Evolutionary conservation across 2,113 vertebrate genomes (phyloP).

Genomic region (Parus major): DNA sequence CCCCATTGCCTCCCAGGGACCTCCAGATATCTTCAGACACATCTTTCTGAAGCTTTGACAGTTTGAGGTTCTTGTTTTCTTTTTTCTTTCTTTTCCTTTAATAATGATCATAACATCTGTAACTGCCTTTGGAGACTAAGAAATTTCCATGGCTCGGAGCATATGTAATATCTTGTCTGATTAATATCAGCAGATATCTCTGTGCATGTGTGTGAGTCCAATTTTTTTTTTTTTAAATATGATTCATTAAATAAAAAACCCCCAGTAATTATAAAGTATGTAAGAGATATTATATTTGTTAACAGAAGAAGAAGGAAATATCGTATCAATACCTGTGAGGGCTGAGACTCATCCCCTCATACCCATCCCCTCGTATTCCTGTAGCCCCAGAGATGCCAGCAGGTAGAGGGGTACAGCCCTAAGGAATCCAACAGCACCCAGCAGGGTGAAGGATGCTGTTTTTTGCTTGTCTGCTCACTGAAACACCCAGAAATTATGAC

Average conservation of each 20-base stretch:
- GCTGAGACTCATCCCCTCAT: not conserved
- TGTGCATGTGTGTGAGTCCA: not conserved
- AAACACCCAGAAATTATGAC: not conserved
- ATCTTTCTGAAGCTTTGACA: not conserved
- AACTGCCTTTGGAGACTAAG: constrained; percentile 6
- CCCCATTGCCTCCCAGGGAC: not conserved
- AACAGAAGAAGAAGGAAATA: not conserved
- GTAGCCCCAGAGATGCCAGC: not conserved
- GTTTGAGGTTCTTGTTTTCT: not conserved
- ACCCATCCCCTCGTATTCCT: rapidly evolving
- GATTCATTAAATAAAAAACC: not conserved
- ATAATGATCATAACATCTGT: not conserved
- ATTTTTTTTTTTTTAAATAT: not conserved
- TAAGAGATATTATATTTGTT: not conserved
- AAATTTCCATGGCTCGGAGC: not conserved
- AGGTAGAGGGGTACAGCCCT: not conserved
- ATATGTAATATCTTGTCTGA: constrained; percentile 11
- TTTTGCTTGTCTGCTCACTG: not conserved
- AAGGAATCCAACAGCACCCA: not conserved
- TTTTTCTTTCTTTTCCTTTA: not conserved
- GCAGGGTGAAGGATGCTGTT: not conserved
- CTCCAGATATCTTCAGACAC: not conserved
- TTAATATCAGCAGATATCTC: not conserved
- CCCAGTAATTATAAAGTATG: not conserved
- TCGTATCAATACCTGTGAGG: not conserved